Percentiles rank a stretch among this genome's conserved stretches.
Conservation (phyloP, 2,797 vertebrate genomes). For the Brachyrhaphis roseni region DNA sequence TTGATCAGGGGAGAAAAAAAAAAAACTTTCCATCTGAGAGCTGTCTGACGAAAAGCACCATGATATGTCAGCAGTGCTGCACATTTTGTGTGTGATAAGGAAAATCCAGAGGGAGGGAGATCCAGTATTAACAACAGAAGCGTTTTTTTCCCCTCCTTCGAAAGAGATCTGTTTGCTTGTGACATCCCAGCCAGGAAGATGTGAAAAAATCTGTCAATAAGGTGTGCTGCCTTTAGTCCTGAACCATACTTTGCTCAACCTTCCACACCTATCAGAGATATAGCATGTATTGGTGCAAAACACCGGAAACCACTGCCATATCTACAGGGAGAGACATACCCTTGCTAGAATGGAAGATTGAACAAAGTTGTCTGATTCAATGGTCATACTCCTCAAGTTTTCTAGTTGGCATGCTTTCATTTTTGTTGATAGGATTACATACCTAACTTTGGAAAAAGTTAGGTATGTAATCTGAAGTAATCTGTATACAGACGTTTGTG, state of each 20-base stretch:
- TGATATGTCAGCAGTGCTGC: conserved; percentile 61
- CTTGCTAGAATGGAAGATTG: not conserved
- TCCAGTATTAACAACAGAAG: conserved; percentile 52
- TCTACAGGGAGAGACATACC: conserved; percentile 3
- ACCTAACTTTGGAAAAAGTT: not conserved
- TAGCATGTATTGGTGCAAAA: conserved; percentile 1
- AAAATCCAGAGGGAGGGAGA: conserved; percentile 57
- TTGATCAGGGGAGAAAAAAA: conserved; percentile 41
- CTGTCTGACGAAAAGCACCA: conserved; percentile 61
- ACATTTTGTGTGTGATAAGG: conserved; percentile 71
- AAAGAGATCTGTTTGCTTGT: conserved; percentile 54
- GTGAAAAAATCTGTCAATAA: conserved; percentile 29
- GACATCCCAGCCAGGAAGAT: conserved; percentile 41
- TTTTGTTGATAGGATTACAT: not conserved
- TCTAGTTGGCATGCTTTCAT: not conserved
- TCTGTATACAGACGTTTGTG: too few species aligned
- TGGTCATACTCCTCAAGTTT: not conserved
- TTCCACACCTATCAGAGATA: conserved; percentile 9
- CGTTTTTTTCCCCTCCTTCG: conserved; percentile 38
- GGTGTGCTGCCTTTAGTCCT: conserved; percentile 8
- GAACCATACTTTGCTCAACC: conserved; percentile 11
- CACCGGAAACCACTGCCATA: conserved; percentile 2
- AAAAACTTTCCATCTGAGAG: conserved; percentile 43
- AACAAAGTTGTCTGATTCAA: not conserved
- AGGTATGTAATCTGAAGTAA: not conserved